These are phyloP conservation scores for Philonicus albiceps DNA, from an alignment of 2,888 invertebrate genomes.

Conservation along the genomic window DNA sequence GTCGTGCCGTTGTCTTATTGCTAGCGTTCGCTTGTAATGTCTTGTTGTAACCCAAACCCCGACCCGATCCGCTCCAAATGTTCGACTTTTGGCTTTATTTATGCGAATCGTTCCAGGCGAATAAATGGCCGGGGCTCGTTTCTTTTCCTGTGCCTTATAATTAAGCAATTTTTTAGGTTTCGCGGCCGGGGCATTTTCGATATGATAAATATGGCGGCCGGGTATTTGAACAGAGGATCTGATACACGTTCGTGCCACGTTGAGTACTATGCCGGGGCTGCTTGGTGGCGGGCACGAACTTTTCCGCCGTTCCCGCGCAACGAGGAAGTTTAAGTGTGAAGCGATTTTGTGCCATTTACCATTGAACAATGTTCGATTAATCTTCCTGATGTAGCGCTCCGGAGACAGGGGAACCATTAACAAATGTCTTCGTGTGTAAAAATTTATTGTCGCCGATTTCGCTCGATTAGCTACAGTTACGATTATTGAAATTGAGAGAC, in stretches of 20 bases:
- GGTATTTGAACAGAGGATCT: slow-evolving; percentile 33
- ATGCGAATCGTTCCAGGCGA: slow-evolving; percentile 14
- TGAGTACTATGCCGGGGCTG: not conserved
- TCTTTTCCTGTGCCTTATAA: slow-evolving; percentile 26
- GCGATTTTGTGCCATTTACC: slow-evolving; percentile 51
- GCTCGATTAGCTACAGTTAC: slow-evolving; percentile 28
- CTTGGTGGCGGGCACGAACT: slow-evolving; percentile 33
- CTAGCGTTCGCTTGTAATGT: not conserved
- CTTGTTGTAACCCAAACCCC: slow-evolving; percentile 9
- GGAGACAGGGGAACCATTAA: slow-evolving; percentile 55
- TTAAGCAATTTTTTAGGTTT: slow-evolving; percentile 40
- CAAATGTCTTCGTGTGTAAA: slow-evolving; percentile 56
- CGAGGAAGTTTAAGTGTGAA: slow-evolving; percentile 33
- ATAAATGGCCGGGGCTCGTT: slow-evolving; percentile 11
- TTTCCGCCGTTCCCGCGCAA: not conserved
- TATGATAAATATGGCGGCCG: slow-evolving; percentile 38
- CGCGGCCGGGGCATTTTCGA: not conserved
- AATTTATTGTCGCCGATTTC: slow-evolving; percentile 26
- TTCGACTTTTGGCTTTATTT: slow-evolving; percentile 38
- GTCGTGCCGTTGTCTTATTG: slow-evolving; percentile 5
- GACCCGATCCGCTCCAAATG: not conserved
- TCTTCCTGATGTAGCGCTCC: slow-evolving; percentile 62
- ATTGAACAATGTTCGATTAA: slow-evolving; percentile 63
- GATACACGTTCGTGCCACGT: slow-evolving; percentile 7
- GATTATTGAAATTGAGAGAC: slow-evolving; percentile 40